Evolutionary conservation across 2,113 vertebrate species (phyloP), one percentile per base, ranked within the genome.

Genomic region (Cryptotis parvus): DNA sequence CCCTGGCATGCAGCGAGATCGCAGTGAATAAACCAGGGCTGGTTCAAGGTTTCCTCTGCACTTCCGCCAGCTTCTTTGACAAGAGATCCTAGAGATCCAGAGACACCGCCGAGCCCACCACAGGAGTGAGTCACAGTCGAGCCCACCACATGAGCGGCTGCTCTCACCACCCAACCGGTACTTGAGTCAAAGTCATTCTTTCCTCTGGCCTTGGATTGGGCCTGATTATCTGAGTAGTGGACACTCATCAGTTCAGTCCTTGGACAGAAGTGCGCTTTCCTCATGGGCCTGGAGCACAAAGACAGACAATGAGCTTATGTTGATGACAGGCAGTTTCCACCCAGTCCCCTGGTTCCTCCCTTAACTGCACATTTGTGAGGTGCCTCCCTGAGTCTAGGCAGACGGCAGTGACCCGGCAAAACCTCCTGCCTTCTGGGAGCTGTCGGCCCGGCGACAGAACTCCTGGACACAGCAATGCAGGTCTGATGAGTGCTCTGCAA

Each of bases 141-240:
- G 43, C 35, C 14, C 41, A 70, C 31, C 61, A 41, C 45, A 49
- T 61, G 26, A 63, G 49, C 33, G 1, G 0, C 20, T 9, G 11
- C 35, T 22, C 61, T 65, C 0, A n/a, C n/a, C n/a, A n/a, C n/a
- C n/a, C n/a, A 52, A 55, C n/a, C 1, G 0, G n/a, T 9, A 9
- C 31, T 18, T 16, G 0, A 11, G 18, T 61, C 0, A 74, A n/a
- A n/a, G 73, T 35, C 65, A 20, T 24, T 52, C 12, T 86, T 66
- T 66, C 35, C 35, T 61, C 65, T 61, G 43, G 52, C 35, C 29
- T 72, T 16, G 1, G 43, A n/a, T n/a, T n/a, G n/a, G n/a, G n/a
- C 26, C 29, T 37, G 41, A 87, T 63, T 22, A 39, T 4, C 1
- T 20, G 37, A 79, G 35, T 37, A 52, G 43, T n/a, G 22, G 65